Evolutionary conservation across 2,113 vertebrate genomes (phyloP).

Genomic region (Girardinichthys multiradiatus): DNA sequence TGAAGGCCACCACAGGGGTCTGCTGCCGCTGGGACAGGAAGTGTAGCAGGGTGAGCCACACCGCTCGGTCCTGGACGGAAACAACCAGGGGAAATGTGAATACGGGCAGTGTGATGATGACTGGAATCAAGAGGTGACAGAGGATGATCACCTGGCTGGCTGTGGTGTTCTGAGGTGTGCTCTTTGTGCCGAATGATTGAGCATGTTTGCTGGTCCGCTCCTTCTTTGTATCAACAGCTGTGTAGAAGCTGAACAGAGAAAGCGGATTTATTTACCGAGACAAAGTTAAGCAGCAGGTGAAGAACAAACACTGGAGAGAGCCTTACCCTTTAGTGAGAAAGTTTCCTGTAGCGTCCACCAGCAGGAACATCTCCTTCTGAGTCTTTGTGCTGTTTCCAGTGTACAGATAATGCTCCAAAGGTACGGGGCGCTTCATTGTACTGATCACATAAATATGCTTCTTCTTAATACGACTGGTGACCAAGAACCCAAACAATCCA

Average conservation of each 20-base stretch:
- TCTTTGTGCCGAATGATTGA: conserved; percentile 90
- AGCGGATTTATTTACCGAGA: not conserved
- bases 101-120: not conserved
- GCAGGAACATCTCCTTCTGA: conserved; percentile 88
- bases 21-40: conserved; percentile 87
- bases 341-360: conserved; percentile 83
- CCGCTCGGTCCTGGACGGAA: conserved; percentile 81
- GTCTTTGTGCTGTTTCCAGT: conserved; percentile 93
- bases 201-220: conserved; percentile 89
- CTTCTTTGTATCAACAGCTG: conserved; percentile 89
- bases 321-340: conserved; percentile 90
- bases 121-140: not conserved
- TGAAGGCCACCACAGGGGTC: conserved; percentile 91
- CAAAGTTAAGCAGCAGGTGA: not conserved
- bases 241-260: conserved; percentile 81
- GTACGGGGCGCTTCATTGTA: conserved; percentile 87
- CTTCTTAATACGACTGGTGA: conserved; percentile 86
- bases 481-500: not conserved
- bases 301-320: not conserved
- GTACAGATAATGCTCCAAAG: conserved; percentile 90
- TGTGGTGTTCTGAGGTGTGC: conserved; percentile 79
- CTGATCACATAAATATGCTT: conserved; percentile 91
- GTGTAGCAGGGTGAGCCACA: conserved; percentile 89
- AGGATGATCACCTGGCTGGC: conserved; percentile 75
- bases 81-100: not conserved